Evolutionary conservation across 2,113 vertebrate genomes (phyloP).

Genomic region (Toxotes jaculatrix): DNA sequence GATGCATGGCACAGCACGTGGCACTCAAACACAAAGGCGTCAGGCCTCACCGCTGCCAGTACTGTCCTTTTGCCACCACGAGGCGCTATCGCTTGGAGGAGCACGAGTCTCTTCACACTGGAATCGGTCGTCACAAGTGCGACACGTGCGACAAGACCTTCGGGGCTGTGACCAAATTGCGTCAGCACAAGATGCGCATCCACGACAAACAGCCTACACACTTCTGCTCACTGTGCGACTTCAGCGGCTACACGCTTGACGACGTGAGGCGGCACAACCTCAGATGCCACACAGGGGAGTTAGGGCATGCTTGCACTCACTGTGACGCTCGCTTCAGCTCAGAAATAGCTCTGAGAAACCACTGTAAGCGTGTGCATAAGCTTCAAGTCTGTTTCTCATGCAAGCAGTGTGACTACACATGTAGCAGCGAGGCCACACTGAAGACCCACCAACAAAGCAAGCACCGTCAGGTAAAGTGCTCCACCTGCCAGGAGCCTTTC

Average conservation of each 20-base stretch:
- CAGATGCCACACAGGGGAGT: slow-evolving; percentile 90
- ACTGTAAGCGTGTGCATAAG: slow-evolving; percentile 87
- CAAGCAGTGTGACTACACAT: slow-evolving; percentile 84
- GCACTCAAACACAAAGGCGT: slow-evolving; percentile 89
- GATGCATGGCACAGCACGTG: slow-evolving; percentile 88
- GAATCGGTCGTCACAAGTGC: slow-evolving; percentile 90
- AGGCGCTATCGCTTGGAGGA: slow-evolving; percentile 92
- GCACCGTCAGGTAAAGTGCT: slow-evolving; percentile 85
- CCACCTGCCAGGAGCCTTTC: slow-evolving; percentile 86
- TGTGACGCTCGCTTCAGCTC: slow-evolving; percentile 93
- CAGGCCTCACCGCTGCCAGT: slow-evolving; percentile 87
- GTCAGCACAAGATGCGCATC: slow-evolving; percentile 90
- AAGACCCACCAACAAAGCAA: slow-evolving; percentile 87
- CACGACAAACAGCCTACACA: slow-evolving; percentile 92
- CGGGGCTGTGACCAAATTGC: slow-evolving; percentile 91
- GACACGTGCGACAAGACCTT: slow-evolving; percentile 89
- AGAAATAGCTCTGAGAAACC: slow-evolving; percentile 91
- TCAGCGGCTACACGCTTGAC: slow-evolving; percentile 90
- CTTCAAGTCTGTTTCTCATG: slow-evolving; percentile 80
- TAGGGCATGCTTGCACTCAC: slow-evolving; percentile 84
- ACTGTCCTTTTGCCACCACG: slow-evolving; percentile 91
- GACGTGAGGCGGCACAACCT: slow-evolving; percentile 91
- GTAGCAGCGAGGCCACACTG: slow-evolving; percentile 84
- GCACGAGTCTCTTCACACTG: slow-evolving; percentile 93
- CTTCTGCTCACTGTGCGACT: slow-evolving; percentile 92